A percentile compares a stretch with the other conserved stretches of the same genome.
Conservation (phyloP, 2,888 invertebrate genomes). For the Gymnoscelis rufifasciata region DNA sequence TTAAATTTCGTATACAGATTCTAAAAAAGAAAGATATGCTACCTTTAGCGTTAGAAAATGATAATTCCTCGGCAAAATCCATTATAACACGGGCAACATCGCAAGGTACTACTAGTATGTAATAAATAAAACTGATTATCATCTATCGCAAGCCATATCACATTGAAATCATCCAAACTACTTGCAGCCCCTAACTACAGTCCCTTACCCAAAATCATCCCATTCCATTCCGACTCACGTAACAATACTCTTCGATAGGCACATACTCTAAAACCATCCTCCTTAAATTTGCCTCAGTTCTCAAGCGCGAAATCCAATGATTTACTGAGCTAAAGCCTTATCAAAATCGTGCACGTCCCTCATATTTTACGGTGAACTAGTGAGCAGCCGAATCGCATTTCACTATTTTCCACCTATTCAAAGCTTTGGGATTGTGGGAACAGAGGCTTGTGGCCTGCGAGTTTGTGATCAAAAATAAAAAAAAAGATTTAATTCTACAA, state of each 20-base stretch:
- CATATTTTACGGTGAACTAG: constrained; percentile 70
- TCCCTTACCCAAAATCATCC: constrained; percentile 23
- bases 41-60: too few relatives aligned
- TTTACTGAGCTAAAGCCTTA: constrained; percentile 69
- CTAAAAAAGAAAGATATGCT: too few relatives aligned
- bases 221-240: constrained; percentile 39
- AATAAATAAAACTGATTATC: too few relatives aligned
- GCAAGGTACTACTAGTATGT: too few relatives aligned
- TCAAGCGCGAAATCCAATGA: constrained; percentile 71
- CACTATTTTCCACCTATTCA: constrained; percentile 59
- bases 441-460: constrained; percentile 11
- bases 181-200: too few relatives aligned
- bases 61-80: too few relatives aligned
- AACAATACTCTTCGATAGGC: constrained; percentile 39
- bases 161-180: too few relatives aligned
- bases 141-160: too few relatives aligned
- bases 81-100: too few relatives aligned
- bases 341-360: constrained; percentile 75
- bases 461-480: too few relatives aligned
- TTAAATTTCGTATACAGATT: too few relatives aligned
- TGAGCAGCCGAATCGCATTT: constrained; percentile 41
- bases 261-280: constrained; percentile 36
- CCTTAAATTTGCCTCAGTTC: constrained; percentile 69
- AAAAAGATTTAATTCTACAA: too few relatives aligned
- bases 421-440: constrained; percentile 36